Evolutionary conservation across 2,113 vertebrate genomes (phyloP).

Genomic region (Labeo rohita): DNA sequence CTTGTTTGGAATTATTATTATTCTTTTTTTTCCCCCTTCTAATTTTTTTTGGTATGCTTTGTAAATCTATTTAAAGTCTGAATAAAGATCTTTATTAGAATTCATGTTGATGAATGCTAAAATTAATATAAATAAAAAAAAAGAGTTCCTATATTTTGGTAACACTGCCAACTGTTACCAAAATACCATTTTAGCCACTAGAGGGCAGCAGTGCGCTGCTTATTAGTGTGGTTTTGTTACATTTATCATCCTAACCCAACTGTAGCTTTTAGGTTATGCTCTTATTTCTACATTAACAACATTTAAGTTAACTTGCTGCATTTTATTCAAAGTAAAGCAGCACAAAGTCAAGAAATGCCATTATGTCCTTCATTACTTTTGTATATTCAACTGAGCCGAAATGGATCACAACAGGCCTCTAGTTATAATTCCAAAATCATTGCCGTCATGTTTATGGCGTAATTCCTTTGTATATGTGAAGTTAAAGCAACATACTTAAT

Average conservation of each 20-base stretch:
- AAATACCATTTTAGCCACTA: conserved; percentile 50
- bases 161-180: neutral
- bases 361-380: neutral
- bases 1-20: conserved; percentile 55
- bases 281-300: neutral
- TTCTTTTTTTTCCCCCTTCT: conserved; percentile 58
- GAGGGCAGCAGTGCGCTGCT: conserved; percentile 64
- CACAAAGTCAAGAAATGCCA: neutral
- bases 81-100: conserved; percentile 82
- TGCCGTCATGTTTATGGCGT: neutral
- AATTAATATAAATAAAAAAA: neutral
- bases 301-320: neutral
- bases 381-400: neutral
- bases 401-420: neutral
- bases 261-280: neutral
- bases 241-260: neutral
- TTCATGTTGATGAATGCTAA: neutral
- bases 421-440: neutral
- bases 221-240: neutral
- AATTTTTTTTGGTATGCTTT: conserved; percentile 66
- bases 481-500: neutral
- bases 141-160: too few relatives aligned
- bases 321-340: neutral
- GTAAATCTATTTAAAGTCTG: conserved; percentile 82
- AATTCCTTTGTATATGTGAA: neutral